These are phyloP conservation scores for Eristalinus sepulchralis DNA, from an alignment of 2,888 invertebrate genomes.

Conservation along the genomic window DNA sequence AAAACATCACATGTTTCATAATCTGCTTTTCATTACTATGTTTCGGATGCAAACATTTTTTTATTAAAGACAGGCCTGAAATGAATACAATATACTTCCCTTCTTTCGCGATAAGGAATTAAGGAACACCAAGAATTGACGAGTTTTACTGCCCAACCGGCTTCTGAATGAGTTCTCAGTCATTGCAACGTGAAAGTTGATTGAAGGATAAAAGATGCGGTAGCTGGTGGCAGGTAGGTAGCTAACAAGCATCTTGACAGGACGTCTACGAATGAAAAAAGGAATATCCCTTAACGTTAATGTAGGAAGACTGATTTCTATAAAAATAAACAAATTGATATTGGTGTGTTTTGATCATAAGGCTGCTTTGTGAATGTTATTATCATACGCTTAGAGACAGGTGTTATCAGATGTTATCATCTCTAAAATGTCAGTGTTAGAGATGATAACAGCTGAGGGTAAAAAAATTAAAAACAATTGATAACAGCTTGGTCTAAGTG, in stretches of 20 bases:
- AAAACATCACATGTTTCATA: constrained; percentile 51
- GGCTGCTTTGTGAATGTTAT: background rate
- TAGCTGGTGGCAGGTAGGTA: constrained; percentile 36
- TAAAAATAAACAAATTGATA: constrained; percentile 12
- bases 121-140: background rate
- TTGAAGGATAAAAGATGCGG: constrained; percentile 34
- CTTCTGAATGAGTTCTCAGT: constrained; percentile 55
- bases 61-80: too few species aligned
- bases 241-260: constrained; percentile 28
- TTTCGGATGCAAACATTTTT: background rate
- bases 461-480: too few species aligned
- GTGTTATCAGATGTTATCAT: too few species aligned
- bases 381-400: too few species aligned
- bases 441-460: too few species aligned
- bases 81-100: too few species aligned
- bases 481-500: too few species aligned
- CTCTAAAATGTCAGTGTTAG: too few species aligned
- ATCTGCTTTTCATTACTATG: constrained; percentile 43
- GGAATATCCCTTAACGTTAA: constrained; percentile 20
- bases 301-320: constrained; percentile 44
- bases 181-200: constrained; percentile 56
- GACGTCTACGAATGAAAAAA: constrained; percentile 14
- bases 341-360: background rate
- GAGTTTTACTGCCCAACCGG: background rate
- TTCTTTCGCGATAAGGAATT: background rate